Base-by-base conservation (phyloP, 2,113 vertebrate species). In the Azemiops feae region DNA sequence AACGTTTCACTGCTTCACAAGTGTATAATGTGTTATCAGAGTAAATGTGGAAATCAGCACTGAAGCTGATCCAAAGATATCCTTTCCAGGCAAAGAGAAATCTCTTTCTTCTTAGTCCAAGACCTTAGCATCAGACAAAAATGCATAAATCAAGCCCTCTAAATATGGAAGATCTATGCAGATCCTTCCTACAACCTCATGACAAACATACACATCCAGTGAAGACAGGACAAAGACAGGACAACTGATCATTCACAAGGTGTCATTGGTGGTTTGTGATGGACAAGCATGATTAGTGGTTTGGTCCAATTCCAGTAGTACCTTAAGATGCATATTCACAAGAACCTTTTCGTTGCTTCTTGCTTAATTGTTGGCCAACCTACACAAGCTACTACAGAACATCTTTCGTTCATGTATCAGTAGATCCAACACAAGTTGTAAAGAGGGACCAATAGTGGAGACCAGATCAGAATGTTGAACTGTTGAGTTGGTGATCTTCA, bases 21-120 rank as follows among this genome's bases (percentile, higher is more conserved):
- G 81, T 93, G 39, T 91, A 11, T 22, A 64, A 89, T 39, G 8
- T 91, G 90, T 54, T 91, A 34, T 55, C 92, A 96, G 64, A 88
- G 91, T 74, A 94, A 93, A 94, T 7, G 89, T 10, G 8, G 64
- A 47, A 14, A 87, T 54, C 89, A 55, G 4, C n/a, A 12, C 43
- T 52, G 45, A 47, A 50, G 3, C 12, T 1, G 8, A 52, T 25
- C 45, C 58, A 90, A 11, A n/a, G 4, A 64, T 20, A 18, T 0
- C 25, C n/a, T 54, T 43, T 55, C 4, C 4, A 34, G 18, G 45
- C 18, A 74, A 74, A 47, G 3, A 27, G 43, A 89, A 34, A 47
- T 34, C 8, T 3, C 9, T 25, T 22, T 69, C 45, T 30, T 69
- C 16, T 34, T 52, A 34, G 18, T 20, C 9, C 25, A 52, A 11